phyloP scores from a whole-genome alignment of 1,140 invertebrate genomes.

The Lysiphlebus fabarum region DNA sequence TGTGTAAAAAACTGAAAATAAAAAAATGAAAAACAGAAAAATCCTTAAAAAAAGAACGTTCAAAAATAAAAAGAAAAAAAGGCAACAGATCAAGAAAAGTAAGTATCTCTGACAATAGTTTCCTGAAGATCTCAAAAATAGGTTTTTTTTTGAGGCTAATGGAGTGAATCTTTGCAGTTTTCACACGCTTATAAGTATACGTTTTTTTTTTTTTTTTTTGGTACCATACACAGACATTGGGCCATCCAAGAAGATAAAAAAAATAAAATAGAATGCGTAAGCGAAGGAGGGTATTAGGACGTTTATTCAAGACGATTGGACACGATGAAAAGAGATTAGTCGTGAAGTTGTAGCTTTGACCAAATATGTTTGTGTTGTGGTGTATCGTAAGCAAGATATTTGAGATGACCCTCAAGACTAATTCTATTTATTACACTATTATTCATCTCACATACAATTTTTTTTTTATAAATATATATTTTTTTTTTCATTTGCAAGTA shows the following conservation, averaged over 20 bases:
- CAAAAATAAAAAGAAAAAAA: conserved; percentile 12
- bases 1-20: conserved; percentile 5
- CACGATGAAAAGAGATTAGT: conserved; percentile 20
- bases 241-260: not conserved
- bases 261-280: conserved; percentile 18
- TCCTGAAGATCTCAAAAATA: conserved; percentile 25
- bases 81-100: conserved; percentile 3
- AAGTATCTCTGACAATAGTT: conserved; percentile 32
- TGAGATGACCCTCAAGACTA: too few species aligned
- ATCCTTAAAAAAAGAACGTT: conserved; percentile 14
- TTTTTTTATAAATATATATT: too few species aligned
- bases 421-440: too few species aligned
- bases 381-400: conserved; percentile 12
- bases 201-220: too few species aligned
- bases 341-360: conserved; percentile 7
- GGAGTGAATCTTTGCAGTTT: conserved; percentile 36
- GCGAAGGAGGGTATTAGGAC: conserved; percentile 18
- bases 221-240: conserved; percentile 11
- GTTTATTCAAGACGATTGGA: conserved; percentile 19
- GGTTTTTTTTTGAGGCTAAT: conserved; percentile 35
- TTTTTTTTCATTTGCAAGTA: conserved; percentile 9
- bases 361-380: conserved; percentile 11
- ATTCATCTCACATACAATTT: too few species aligned
- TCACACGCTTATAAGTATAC: conserved; percentile 33
- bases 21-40: conserved; percentile 11